A percentile compares a stretch with the other conserved stretches of the same genome.
Evolutionary conservation across 2,888 invertebrate genomes (phyloP).

Genomic region (Mesorhabditis sp.): DNA sequence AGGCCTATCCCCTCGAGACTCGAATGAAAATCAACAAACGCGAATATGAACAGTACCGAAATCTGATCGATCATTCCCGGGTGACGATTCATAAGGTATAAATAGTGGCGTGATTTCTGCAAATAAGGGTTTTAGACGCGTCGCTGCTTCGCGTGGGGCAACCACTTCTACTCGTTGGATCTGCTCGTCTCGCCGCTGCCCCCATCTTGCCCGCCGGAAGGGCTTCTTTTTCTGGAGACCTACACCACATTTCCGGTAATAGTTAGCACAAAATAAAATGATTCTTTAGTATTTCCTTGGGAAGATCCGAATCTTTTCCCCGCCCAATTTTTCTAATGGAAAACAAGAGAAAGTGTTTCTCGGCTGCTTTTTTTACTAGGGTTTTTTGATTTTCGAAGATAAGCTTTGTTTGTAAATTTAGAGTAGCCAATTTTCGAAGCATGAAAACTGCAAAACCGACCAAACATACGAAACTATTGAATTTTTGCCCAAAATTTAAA

Average conservation of each 20-base stretch:
- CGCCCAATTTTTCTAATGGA: too few relatives aligned
- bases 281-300: too few relatives aligned
- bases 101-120: not conserved
- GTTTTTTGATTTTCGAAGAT: too few relatives aligned
- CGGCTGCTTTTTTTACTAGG: too few relatives aligned
- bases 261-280: too few relatives aligned
- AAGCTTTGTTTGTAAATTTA: too few relatives aligned
- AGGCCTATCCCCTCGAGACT: not conserved
- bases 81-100: conserved; percentile 37
- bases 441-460: too few relatives aligned
- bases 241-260: not conserved
- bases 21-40: not conserved
- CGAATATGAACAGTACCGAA: conserved; percentile 21
- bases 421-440: too few relatives aligned
- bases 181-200: not conserved
- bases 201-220: not conserved
- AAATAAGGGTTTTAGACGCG: conserved; percentile 16
- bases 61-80: conserved; percentile 44
- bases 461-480: too few relatives aligned
- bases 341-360: too few relatives aligned
- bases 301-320: too few relatives aligned
- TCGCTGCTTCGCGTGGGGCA: conserved; percentile 52
- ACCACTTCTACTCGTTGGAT: conserved; percentile 20
- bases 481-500: too few relatives aligned
- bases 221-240: not conserved